Evolutionary conservation across 2,113 vertebrate species (phyloP).

Genomic region (Rhinolophus ferrumequinum): DNA sequence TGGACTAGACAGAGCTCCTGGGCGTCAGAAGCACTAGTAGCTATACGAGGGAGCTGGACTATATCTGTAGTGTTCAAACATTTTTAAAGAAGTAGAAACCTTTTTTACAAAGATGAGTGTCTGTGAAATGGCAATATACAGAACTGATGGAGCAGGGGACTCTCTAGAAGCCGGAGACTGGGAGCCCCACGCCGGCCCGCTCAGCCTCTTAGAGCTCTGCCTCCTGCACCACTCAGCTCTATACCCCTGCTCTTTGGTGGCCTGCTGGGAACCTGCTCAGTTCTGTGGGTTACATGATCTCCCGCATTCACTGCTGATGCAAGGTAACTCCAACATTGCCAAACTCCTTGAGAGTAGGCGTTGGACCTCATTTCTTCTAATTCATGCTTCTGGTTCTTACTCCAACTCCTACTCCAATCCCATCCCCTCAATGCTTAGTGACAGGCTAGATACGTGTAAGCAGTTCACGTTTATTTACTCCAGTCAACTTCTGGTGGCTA

Average conservation of each 20-base stretch:
- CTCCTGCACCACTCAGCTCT: neutral
- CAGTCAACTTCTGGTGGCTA: neutral
- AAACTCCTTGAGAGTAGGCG: neutral
- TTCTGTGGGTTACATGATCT: neutral
- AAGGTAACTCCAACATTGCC: neutral
- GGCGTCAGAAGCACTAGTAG: neutral
- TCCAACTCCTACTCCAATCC: neutral
- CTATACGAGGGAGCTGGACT: neutral
- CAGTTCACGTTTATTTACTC: neutral
- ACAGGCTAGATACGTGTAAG: neutral
- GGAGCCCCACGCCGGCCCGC: neutral
- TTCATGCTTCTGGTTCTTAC: neutral
- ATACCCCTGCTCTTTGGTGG: neutral
- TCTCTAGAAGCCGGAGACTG: neutral
- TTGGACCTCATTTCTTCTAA: neutral
- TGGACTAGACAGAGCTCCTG: neutral
- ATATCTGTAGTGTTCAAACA: neutral
- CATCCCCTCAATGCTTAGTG: neutral
- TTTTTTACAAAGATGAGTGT: neutral
- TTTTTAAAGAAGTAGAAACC: neutral
- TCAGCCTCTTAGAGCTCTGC: rapidly evolving
- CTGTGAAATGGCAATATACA: neutral
- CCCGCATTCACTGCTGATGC: neutral
- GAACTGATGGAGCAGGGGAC: neutral
- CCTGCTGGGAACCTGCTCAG: neutral